Conservation (phyloP, 64 coral and sea anemone species). For the Dendronephthya gigantea region DNA sequence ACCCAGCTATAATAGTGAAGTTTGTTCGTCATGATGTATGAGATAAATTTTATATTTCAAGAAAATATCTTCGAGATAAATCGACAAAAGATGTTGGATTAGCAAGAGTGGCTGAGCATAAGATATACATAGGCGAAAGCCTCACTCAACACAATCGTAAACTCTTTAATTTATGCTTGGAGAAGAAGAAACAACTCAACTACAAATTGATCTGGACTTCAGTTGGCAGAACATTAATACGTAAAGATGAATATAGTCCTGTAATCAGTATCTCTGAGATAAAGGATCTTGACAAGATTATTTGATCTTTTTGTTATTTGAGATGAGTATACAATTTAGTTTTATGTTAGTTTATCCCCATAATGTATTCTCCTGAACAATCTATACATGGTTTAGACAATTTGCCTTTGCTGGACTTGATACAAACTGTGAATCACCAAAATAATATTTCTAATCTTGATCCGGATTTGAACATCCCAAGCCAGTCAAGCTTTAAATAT, state of each 20-base stretch:
- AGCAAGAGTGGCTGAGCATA: no score
- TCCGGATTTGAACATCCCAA: not conserved
- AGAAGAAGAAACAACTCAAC: constrained; percentile 21
- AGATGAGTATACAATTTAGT: not conserved
- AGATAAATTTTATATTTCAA: no score
- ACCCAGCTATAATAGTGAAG: not conserved
- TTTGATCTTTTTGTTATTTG: no score
- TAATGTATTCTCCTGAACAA: no score
- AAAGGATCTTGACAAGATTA: not conserved
- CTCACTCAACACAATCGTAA: constrained; percentile 18
- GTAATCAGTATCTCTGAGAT: not conserved
- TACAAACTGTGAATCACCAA: no score
- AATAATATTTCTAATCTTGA: not conserved
- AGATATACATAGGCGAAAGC: constrained; percentile 19
- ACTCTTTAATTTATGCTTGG: constrained; percentile 11
- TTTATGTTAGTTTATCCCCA: no score
- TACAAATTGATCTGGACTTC: constrained; percentile 37
- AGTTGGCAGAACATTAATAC: not conserved
- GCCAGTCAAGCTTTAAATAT: not conserved
- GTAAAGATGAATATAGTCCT: not conserved
- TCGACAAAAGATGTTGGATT: no score
- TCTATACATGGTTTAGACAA: no score
- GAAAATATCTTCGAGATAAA: no score
- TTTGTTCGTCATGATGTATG: no score
- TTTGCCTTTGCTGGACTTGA: no score